A percentile compares a stretch with the other conserved stretches of the same genome.
phyloP scores from a whole-genome alignment of 2,797 vertebrate species.

The Sphenopsis melanotis region DNA sequence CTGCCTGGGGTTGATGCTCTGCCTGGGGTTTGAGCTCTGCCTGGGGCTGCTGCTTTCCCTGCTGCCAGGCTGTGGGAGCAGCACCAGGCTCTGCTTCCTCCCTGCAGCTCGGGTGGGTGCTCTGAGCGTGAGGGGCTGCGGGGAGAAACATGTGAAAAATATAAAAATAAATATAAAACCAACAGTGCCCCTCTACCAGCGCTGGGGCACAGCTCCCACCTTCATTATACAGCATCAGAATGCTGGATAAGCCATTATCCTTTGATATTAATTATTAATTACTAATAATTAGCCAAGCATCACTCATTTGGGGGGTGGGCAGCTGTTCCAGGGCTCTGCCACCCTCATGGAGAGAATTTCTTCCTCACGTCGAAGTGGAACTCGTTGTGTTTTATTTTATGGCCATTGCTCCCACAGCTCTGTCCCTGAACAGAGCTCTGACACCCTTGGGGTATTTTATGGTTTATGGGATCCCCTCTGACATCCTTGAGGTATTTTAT shows the following conservation, averaged over 20 bases:
- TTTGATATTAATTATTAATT: background rate
- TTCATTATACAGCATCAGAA: background rate
- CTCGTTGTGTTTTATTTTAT: too few species aligned
- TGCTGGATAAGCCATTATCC: background rate
- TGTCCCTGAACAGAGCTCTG: too few species aligned
- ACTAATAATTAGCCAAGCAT: background rate
- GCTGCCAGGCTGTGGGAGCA: conserved; percentile 18
- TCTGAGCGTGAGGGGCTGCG: conserved; percentile 27
- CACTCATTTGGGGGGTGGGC: background rate
- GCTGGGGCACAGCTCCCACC: background rate
- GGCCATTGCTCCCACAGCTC: too few species aligned
- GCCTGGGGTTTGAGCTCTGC: conserved; percentile 40
- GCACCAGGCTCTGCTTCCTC: accelerated
- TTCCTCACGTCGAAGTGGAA: too few species aligned
- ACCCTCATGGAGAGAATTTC: too few species aligned
- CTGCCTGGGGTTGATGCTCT: conserved; percentile 81
- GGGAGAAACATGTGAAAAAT: background rate
- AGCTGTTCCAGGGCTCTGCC: too few species aligned
- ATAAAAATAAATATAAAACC: background rate
- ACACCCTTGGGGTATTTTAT: too few species aligned
- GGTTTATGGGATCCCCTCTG: too few species aligned
- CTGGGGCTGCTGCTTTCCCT: too few species aligned
- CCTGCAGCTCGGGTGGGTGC: background rate
- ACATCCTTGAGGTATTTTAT: too few species aligned
- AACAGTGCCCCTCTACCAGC: background rate